Conservation (phyloP, 2,888 invertebrate species). For the Aphidoletes aphidimyza region DNA sequence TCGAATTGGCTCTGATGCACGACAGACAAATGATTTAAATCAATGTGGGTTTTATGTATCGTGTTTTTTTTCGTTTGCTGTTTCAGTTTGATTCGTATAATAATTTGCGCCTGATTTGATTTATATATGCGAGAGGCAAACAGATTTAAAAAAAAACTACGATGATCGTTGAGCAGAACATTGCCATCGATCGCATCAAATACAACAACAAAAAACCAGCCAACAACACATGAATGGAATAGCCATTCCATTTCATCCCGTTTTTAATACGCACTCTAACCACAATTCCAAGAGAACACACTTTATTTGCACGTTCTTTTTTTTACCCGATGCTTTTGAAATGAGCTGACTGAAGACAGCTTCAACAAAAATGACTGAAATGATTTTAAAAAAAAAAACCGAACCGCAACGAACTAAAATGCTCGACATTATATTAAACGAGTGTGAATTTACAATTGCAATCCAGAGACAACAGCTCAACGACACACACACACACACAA, state of each 20-base stretch:
- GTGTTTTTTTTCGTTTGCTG: neutral
- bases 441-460: slow-evolving; percentile 48
- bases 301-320: slow-evolving; percentile 36
- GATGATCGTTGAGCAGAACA: neutral
- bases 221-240: slow-evolving; percentile 29
- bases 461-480: too few species aligned
- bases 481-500: too few species aligned
- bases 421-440: slow-evolving; percentile 36
- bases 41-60: neutral
- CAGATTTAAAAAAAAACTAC: slow-evolving; percentile 37
- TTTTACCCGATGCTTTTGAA: too few species aligned
- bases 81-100: neutral
- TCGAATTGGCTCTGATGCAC: slow-evolving; percentile 9
- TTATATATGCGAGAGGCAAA: neutral
- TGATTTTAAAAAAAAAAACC: neutral
- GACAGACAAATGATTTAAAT: slow-evolving; percentile 49
- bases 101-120: slow-evolving; percentile 40
- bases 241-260: neutral
- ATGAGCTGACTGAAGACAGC: too few species aligned
- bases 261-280: neutral
- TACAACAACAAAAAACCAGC: too few species aligned
- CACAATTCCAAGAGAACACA: slow-evolving; percentile 43
- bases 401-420: neutral
- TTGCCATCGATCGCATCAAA: neutral
- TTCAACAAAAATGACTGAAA: too few species aligned